Conservation (phyloP, 2,888 invertebrate genomes). For the Leucozona laternaria region DNA sequence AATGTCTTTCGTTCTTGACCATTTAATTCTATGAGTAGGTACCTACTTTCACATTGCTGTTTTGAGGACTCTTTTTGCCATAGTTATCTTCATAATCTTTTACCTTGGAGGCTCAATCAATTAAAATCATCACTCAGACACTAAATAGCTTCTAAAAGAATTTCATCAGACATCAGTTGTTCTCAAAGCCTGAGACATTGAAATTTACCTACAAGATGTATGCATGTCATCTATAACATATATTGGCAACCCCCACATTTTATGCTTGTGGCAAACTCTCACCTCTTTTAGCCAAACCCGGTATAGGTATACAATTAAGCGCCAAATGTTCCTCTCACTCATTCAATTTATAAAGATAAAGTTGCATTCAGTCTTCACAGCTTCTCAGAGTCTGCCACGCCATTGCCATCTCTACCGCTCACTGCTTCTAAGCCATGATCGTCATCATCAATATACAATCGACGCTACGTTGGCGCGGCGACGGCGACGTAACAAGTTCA, state of each 20-base stretch:
- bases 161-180: neutral
- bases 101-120: neutral
- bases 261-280: neutral
- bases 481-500: slow-evolving; percentile 70
- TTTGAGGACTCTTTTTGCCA: too few relatives aligned
- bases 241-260: neutral
- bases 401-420: neutral
- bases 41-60: too few relatives aligned
- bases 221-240: neutral
- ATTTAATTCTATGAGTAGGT: too few relatives aligned
- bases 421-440: slow-evolving; percentile 4
- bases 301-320: neutral
- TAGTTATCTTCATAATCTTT: neutral
- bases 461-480: neutral
- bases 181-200: neutral
- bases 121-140: neutral
- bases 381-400: neutral
- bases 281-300: neutral
- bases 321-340: slow-evolving; percentile 26
- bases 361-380: neutral
- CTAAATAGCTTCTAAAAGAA: neutral
- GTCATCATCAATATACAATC: slow-evolving; percentile 30
- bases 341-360: neutral
- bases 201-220: neutral
- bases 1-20: too few relatives aligned